Base-by-base conservation (phyloP, 2,797 vertebrate genomes). In the Esox lucius region DNA sequence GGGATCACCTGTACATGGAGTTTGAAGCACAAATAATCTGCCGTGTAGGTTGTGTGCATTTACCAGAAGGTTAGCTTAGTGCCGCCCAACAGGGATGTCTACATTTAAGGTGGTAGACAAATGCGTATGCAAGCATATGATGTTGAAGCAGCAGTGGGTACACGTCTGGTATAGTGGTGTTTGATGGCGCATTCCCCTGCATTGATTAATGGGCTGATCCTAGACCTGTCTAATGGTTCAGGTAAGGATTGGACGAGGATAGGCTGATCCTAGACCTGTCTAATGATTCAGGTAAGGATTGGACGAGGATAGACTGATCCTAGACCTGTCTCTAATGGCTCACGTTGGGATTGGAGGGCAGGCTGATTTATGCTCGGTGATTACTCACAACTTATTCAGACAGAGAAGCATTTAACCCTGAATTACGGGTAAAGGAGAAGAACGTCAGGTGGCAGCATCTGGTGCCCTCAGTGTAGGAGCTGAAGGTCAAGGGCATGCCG, bases 401-500 rank as follows among this genome's bases (percentile, higher is more conserved):
- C 56, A 59, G 56, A 59, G n/a, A 22, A 24, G 56, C 42, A 16
- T 59, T 59, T 59, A 59, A 24, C 56, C 22, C 22, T 59, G 56
- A 61, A 12, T 22, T 61, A 24, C 24, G 9, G 56, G 56, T 26
- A 61, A 61, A 61, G 22, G 56, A 61, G 56, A 61, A 61, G 56
- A 24, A 33, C 17, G 19, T 7, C 56, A 24, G 56, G 19, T n/a
- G 56, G 56, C 56, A 59, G 56, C 56, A 31, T 66, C 64, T 66
- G 31, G 12, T 66, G 64, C 64, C 15, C 13, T 2, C 7, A n/a
- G 46, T 70, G 70, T 26, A 22, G 70, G 19, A 9, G 59, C 70
- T 72, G 53, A 72, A 72, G 70, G 70, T 16, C 70, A 59, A 70
- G 48, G 68, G 24, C 46, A 3, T 61, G 53, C 16, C 53, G 33